Evolutionary conservation across 1,140 invertebrate species (phyloP).

Genomic region (Dreissena polymorpha): DNA sequence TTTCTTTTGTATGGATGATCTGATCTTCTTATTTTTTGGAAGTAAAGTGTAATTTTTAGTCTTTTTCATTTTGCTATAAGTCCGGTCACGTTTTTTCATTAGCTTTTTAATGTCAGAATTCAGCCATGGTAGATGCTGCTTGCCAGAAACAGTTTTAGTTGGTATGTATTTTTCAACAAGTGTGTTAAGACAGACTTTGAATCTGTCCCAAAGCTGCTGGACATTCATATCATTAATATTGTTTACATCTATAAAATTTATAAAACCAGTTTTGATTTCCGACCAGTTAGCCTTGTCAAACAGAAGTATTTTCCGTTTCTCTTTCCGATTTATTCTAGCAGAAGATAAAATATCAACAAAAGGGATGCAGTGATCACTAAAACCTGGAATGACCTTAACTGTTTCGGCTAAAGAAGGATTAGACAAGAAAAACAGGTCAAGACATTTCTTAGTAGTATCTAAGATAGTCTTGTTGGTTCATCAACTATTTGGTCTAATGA

Average conservation of each 20-base stretch:
- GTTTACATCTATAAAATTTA: background rate
- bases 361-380: slow-evolving; percentile 22
- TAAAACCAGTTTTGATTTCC: background rate
- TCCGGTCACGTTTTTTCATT: slow-evolving; percentile 20
- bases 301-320: background rate
- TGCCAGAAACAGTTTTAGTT: slow-evolving; percentile 9
- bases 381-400: slow-evolving; percentile 30
- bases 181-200: background rate
- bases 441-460: slow-evolving; percentile 2
- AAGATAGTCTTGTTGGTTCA: slow-evolving; percentile 20
- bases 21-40: slow-evolving; percentile 20
- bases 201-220: background rate
- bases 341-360: slow-evolving; percentile 24
- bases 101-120: slow-evolving; percentile 6
- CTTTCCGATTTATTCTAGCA: slow-evolving; percentile 14
- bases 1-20: slow-evolving; percentile 21
- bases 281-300: slow-evolving; percentile 25
- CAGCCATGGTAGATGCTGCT: slow-evolving; percentile 9
- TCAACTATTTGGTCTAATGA: background rate
- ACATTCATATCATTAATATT: slow-evolving; percentile 3
- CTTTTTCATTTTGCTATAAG: slow-evolving; percentile 27
- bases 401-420: background rate
- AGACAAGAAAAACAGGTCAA: background rate
- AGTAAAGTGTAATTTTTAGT: slow-evolving; percentile 8
- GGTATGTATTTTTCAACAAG: background rate